A percentile compares a stretch with the other conserved stretches of the same genome.
Conservation (phyloP, 23 tunicate species). For the Ciona savignyi region DNA sequence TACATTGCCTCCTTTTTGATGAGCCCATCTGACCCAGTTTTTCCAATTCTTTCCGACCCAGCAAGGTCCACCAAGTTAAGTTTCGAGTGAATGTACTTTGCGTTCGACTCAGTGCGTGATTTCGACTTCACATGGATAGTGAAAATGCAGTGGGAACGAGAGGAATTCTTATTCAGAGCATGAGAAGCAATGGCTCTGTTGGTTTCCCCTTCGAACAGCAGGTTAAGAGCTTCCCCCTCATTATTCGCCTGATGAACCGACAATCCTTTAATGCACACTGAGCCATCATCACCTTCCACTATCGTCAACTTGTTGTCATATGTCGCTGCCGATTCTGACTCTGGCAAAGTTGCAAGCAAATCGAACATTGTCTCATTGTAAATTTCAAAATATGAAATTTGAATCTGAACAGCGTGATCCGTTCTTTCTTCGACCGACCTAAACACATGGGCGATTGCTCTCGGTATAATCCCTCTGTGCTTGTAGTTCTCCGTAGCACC, state of each 20-base stretch:
- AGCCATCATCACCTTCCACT: conserved; percentile 63
- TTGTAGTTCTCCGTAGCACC: conserved; percentile 93
- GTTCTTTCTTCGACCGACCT: conserved; percentile 64
- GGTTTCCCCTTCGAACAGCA: conserved; percentile 88
- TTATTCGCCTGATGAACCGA: conserved; percentile 62
- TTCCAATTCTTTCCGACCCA: conserved; percentile 83
- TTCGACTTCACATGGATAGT: conserved; percentile 88
- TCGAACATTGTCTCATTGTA: conserved; percentile 89
- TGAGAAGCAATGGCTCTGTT: conserved; percentile 89
- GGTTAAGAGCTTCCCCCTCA: conserved; percentile 84
- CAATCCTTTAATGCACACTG: conserved; percentile 62
- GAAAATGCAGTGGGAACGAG: conserved; percentile 90
- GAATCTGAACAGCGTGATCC: conserved; percentile 31
- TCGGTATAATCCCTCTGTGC: conserved; percentile 77
- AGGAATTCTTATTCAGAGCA: conserved; percentile 86
- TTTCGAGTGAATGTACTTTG: conserved; percentile 72
- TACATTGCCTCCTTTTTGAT: conserved; percentile 79
- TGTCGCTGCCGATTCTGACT: conserved; percentile 3
- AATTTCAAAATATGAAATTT: conserved; percentile 80
- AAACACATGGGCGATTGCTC: conserved; percentile 80
- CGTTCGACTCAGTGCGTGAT: conserved; percentile 82
- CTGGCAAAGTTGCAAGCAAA: conserved; percentile 76
- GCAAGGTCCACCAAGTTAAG: conserved; percentile 85
- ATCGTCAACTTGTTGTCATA: conserved; percentile 30
- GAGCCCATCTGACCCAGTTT: conserved; percentile 90